Evolutionary conservation across 64 coral and sea anemone species (phyloP), one percentile per base, ranked within the genome.

Genomic region (Astreopora myriophthalma): DNA sequence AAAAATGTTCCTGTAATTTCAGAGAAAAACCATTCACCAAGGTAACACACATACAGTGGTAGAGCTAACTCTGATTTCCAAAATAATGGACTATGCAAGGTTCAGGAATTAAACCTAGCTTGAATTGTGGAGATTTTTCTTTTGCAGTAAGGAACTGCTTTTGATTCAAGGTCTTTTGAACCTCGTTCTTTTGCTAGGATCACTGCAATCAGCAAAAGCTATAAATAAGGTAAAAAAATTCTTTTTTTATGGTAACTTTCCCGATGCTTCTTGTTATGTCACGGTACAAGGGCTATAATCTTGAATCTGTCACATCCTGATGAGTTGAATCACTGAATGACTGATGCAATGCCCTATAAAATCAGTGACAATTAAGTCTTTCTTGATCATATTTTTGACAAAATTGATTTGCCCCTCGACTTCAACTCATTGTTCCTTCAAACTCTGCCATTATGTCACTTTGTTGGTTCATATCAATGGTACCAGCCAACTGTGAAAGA

Each of bases 381-480:
- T 7, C 4, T 0, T 34, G 5, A 17, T 13, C 32, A 14, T 30
- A 35, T 2, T 80, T 6, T 60, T 0, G 27, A 2, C 16, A 22
- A 20, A 31, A 34, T 62, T 17, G 28, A 5, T 27, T 34, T 60
- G 30, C 48, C 22, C 9, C 51, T 31, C 17, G 29, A 17, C 77
- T 35, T 37, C 22, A 83, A 24, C 79, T 37, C 79, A 83, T 36
- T 22, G 52, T 83, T 83, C 79, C 95, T 66, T 96, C 95, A 87
- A 96, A 96, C 46, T 92, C 93, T 55, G 95, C 95, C 95, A 96
- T 96, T 25, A 96, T 96, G 49, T 96, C 95, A 87, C 95, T 93
- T 29, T 96, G 95, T 64, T 93, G 88, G 31, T 96, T 96, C 95
- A 96, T 96, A 16, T 96, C 90, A 24, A 96, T 96, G 2, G 95